phyloP scores from a whole-genome alignment of 2,797 vertebrate genomes.

The Enteromius mattozi region DNA sequence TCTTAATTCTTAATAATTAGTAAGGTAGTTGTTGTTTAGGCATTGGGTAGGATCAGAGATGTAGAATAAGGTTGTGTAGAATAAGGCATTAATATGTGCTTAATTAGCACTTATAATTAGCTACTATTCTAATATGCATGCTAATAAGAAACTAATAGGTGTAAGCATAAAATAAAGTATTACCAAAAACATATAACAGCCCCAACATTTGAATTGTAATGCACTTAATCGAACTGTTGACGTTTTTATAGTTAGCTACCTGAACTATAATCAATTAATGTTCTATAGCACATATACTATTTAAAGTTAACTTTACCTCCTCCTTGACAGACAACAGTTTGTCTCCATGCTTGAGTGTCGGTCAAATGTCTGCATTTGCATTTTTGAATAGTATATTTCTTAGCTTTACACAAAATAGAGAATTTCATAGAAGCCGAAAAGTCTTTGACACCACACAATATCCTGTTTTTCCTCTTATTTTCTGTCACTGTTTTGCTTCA shows the following conservation, averaged over 20 bases:
- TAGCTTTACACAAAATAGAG: slow-evolving; percentile 16
- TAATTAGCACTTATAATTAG: too few relatives aligned
- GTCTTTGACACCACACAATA: slow-evolving; percentile 15
- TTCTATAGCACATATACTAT: neutral
- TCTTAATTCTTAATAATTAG: too few relatives aligned
- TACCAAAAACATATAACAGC: neutral
- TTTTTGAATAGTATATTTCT: neutral
- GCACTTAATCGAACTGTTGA: neutral
- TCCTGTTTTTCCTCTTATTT: neutral
- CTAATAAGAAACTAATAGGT: too few relatives aligned
- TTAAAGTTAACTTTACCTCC: neutral
- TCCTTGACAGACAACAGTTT: neutral
- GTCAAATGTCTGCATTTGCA: neutral
- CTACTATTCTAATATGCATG: too few relatives aligned
- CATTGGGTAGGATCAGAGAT: too few relatives aligned
- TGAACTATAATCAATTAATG: neutral
- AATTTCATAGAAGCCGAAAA: slow-evolving; percentile 25
- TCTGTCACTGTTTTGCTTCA: slow-evolving; percentile 23
- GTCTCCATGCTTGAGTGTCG: neutral
- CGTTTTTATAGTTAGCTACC: neutral
- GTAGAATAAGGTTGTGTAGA: too few relatives aligned
- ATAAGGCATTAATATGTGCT: too few relatives aligned
- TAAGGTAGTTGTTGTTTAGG: too few relatives aligned
- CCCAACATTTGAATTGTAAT: neutral
- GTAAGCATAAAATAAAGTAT: too few relatives aligned